A percentile compares a stretch with the other conserved stretches of the same genome.
phyloP scores from a whole-genome alignment of 2,113 vertebrate genomes.

The Erythrocercus mccallii region DNA sequence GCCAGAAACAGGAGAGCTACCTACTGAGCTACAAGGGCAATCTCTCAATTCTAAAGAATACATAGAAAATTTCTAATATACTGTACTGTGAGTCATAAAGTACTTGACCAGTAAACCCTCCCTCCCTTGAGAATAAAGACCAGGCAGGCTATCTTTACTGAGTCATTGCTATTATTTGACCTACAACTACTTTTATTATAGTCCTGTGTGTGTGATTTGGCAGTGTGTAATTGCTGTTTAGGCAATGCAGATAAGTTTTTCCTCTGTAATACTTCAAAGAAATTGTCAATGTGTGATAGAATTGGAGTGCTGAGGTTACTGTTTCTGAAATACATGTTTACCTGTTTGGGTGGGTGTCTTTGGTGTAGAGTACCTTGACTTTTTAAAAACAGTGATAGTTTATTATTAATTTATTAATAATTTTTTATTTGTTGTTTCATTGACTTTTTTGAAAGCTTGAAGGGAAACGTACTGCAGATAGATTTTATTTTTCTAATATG shows the following conservation, averaged over 20 bases:
- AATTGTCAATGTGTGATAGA: not conserved
- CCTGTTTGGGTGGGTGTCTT: not conserved
- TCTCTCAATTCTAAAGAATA: conserved; percentile 59
- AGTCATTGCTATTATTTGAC: conserved; percentile 24
- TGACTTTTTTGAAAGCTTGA: not conserved
- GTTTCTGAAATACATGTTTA: not conserved
- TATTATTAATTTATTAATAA: not conserved
- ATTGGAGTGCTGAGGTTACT: not conserved
- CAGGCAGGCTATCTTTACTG: conserved; percentile 16
- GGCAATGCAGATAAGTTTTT: not conserved
- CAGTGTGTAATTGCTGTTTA: not conserved
- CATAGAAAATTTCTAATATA: conserved; percentile 52
- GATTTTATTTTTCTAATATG: not conserved
- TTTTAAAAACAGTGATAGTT: not conserved
- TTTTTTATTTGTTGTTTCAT: not conserved
- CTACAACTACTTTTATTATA: not conserved
- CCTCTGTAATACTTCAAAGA: not conserved
- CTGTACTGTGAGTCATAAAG: conserved; percentile 52
- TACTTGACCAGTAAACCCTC: conserved; percentile 25
- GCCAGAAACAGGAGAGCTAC: conserved; percentile 62
- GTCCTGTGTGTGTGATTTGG: not conserved
- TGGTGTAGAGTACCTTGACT: not conserved
- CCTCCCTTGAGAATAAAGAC: conserved; percentile 15
- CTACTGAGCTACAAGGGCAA: conserved; percentile 59
- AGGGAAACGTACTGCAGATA: not conserved